Conservation (phyloP, 2,113 vertebrate genomes). For the Pteropus alecto region DNA sequence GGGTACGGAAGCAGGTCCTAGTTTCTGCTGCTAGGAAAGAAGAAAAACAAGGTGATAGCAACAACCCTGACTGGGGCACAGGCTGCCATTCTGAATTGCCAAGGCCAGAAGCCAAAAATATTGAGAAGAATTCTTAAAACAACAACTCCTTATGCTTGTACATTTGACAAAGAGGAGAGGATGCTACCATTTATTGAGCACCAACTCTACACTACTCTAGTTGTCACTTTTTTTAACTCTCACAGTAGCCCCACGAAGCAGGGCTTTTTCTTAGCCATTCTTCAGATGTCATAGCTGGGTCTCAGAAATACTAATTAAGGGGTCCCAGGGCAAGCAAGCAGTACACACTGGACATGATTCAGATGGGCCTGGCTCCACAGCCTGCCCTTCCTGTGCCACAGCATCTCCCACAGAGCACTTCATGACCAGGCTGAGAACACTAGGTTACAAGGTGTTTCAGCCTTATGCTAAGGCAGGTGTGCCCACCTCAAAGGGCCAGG, state of each 20-base stretch:
- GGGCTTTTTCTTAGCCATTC: background rate
- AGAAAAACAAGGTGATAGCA: background rate
- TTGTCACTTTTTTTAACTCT: background rate
- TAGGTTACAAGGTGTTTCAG: background rate
- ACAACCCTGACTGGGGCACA: background rate
- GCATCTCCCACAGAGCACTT: background rate
- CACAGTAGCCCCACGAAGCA: background rate
- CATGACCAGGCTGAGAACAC: too few relatives aligned
- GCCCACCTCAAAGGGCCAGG: background rate
- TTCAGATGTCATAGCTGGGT: background rate
- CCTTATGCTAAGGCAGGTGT: background rate
- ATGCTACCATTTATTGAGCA: background rate
- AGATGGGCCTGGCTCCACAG: background rate
- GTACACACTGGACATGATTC: background rate
- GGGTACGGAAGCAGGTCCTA: background rate
- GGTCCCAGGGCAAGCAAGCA: background rate
- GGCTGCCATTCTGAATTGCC: constrained; percentile 45
- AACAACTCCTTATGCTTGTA: background rate
- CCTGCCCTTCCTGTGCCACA: background rate
- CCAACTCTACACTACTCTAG: background rate
- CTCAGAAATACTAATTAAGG: background rate
- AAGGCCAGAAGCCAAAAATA: background rate
- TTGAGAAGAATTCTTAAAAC: background rate
- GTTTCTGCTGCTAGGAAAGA: background rate
- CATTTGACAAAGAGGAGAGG: background rate